Conservation (phyloP, 2,797 vertebrate genomes). For the Lates japonicus region DNA sequence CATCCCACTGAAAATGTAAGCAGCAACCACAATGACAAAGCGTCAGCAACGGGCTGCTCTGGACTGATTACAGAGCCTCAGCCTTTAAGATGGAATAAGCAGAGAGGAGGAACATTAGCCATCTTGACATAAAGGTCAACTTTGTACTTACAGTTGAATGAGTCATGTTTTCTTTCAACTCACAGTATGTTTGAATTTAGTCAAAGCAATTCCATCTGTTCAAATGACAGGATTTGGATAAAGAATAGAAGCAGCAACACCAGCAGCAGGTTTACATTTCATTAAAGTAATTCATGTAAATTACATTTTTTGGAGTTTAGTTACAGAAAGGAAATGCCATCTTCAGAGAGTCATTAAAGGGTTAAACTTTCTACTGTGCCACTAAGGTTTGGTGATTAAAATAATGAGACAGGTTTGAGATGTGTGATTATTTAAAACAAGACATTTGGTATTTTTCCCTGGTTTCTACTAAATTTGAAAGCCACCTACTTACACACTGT, state of each 20-base stretch:
- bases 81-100: constrained; percentile 43
- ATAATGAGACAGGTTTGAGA: background rate
- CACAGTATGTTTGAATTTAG: constrained; percentile 22
- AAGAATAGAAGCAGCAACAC: background rate
- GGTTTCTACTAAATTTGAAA: background rate
- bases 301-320: background rate
- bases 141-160: constrained; percentile 17
- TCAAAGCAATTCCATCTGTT: constrained; percentile 8
- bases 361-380: background rate
- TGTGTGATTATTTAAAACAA: background rate
- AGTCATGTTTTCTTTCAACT: constrained; percentile 16
- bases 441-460: background rate
- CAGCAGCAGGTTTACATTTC: background rate
- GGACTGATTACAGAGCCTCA: constrained; percentile 53
- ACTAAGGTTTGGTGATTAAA: background rate
- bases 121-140: constrained; percentile 59
- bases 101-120: constrained; percentile 42
- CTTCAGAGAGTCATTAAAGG: background rate
- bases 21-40: constrained; percentile 55
- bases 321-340: background rate
- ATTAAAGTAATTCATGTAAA: background rate
- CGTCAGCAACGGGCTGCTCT: constrained; percentile 48
- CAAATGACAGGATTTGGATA: background rate
- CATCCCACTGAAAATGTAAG: constrained; percentile 57
- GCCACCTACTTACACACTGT: background rate